Evolutionary conservation across 2,888 invertebrate species (phyloP), one percentile per base, ranked within the genome.

Genomic region (Drosophila mimica): DNA sequence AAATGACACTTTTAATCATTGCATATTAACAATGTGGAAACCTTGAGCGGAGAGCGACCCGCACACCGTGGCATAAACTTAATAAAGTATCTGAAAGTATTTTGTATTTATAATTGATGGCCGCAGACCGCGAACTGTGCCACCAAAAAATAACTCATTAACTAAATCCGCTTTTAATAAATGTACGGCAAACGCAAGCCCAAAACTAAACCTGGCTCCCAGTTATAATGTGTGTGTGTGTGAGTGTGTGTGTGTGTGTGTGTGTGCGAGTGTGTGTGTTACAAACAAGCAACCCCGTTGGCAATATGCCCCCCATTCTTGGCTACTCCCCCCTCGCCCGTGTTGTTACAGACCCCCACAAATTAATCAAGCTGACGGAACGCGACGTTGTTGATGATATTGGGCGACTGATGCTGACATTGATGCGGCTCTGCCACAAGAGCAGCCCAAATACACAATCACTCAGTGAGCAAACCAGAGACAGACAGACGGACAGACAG

Each of bases 81-180:
- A 25, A 63, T 36, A 56, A 62, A 66, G 57, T 46, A 72, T 49
- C 70, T 70, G 70, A 68, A 57, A 70, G 57, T 65, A 57, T 61
- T 56, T 56, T 31, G 43, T 60, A 53, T 52, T 40, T 28, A 88
- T 88, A 77, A 84, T 89, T 89, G 74, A 84, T 84, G 69, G 60
- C 56, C 82, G 13, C 65, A 54, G 88, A 82, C 76, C 66, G 86
- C 88, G 72, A 88, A 81, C 79, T 88, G 76, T 76, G 76, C 88
- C 84, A 81, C 79, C 81, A 83, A 78, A 83, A 56, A 56, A 89
- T 88, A 88, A 84, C 76, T 80, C 88, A 91, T 91, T 91, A 91
- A 88, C 90, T 87, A 91, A 90, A 91, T 91, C 89, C 87, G 84
- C 87, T 79, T 85, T 91, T 88, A 91, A 90, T 87, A 90, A 91